Evolutionary conservation across 1,140 invertebrate genomes (phyloP), one percentile per base, ranked within the genome.

Genomic region (Drosophila kanapiae): DNA sequence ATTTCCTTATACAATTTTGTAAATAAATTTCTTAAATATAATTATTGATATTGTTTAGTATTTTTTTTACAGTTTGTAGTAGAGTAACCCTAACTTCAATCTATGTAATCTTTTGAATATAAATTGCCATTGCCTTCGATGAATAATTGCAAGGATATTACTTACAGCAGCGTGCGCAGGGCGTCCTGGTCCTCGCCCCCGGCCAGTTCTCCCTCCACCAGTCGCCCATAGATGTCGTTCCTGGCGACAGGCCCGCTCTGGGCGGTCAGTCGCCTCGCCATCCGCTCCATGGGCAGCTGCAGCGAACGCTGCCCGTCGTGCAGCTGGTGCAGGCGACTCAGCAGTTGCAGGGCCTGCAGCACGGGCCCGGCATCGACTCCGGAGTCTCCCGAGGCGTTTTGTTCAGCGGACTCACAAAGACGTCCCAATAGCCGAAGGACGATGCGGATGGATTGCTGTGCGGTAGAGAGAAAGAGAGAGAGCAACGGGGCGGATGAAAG

Each of bases 261-360:
- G 37, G 69, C 63, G 18, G 53, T 51, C 54, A 90, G 51, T 33
- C 81, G 63, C 10, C 68, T 60, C 6, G 85, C 75, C 63, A 90
- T 29, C 1, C 85, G 70, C 62, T 90, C 85, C 49, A 90, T 57
- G 54, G 86, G 78, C 43, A 90, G 33, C 47, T 85, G 81, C 56
- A 82, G 23, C 3, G 69, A 58, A 10, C 85, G 85, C 45, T 84
- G 60, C 0, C 82, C 86, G 4, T 67, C 67, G 49, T 90, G 78
- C 48, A 90, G 51, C 67, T 90, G 81, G 75, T 90, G 85, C 16
- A 90, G 75, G 16, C 86, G 78, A 75, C 81, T 72, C 8, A 90
- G 71, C n/a, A 90, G 68, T n/a, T 90, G 75, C 27, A 91, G 61
- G 35, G 78, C 67, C 54, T 74, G 74, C 70, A 84, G 59, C 7